A percentile compares a stretch with the other conserved stretches of the same genome.
Conservation (phyloP, 2,113 vertebrate genomes). For the Heterotis niloticus region DNA sequence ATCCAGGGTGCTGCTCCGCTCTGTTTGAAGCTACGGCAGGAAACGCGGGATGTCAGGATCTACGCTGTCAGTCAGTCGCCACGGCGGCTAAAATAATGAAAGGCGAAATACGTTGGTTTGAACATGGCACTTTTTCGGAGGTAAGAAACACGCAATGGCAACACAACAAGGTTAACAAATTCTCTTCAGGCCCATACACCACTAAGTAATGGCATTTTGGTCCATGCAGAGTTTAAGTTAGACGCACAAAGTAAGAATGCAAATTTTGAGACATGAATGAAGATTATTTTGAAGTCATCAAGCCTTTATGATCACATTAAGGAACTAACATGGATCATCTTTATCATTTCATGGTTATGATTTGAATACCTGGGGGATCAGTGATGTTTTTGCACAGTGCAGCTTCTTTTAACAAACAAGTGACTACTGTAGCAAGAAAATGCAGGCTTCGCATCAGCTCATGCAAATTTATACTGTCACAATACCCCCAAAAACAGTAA, state of each 20-base stretch:
- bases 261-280: no score
- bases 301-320: not conserved
- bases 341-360: not conserved
- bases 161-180: not conserved
- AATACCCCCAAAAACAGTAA: not conserved
- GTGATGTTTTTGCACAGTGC: not conserved
- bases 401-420: not conserved
- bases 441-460: not conserved
- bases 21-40: not conserved
- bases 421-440: not conserved
- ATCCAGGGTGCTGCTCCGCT: not conserved
- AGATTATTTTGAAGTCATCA: no score
- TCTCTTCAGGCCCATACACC: no score
- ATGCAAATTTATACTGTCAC: slow-evolving; percentile 12
- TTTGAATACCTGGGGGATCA: not conserved
- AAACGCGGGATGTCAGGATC: not conserved
- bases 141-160: slow-evolving; percentile 27
- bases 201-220: no score
- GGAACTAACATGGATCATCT: no score
- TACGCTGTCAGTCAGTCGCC: not conserved
- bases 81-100: not conserved
- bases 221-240: no score
- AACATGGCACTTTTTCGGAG: not conserved
- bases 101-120: slow-evolving; percentile 22
- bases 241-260: no score